phyloP scores from a whole-genome alignment of 2,797 vertebrate genomes.

The Eulemur albifrons region DNA sequence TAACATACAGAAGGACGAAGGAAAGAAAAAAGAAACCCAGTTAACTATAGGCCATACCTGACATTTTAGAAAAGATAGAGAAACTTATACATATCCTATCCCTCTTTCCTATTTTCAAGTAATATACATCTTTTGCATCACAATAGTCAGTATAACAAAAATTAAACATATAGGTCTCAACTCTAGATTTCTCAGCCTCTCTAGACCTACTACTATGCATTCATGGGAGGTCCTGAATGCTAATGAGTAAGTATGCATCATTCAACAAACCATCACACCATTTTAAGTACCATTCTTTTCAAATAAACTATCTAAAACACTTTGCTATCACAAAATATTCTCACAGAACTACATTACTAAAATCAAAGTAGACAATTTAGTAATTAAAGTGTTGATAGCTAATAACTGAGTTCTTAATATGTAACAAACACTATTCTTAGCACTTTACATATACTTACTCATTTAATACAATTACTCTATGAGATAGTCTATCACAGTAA shows the following conservation, averaged over 20 bases:
- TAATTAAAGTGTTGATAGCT: background rate
- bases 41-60: background rate
- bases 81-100: background rate
- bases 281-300: constrained; percentile 5
- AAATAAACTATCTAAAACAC: constrained; percentile 9
- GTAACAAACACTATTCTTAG: background rate
- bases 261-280: background rate
- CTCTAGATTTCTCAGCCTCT: constrained; percentile 4
- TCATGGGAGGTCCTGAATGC: background rate
- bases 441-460: constrained; percentile 5
- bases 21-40: background rate
- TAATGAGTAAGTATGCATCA: constrained; percentile 10
- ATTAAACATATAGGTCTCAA: background rate
- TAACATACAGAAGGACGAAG: background rate
- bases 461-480: background rate
- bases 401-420: constrained; percentile 3
- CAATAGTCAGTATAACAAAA: background rate
- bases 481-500: background rate
- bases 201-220: background rate
- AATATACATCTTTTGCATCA: background rate
- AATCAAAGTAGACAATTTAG: background rate
- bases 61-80: constrained; percentile 7
- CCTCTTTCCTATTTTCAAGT: background rate
- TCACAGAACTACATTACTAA: background rate
- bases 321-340: background rate